Percentiles rank a stretch among this genome's conserved stretches.
phyloP scores from a whole-genome alignment of 2,888 invertebrate species.

The Antheraea assamensis region DNA sequence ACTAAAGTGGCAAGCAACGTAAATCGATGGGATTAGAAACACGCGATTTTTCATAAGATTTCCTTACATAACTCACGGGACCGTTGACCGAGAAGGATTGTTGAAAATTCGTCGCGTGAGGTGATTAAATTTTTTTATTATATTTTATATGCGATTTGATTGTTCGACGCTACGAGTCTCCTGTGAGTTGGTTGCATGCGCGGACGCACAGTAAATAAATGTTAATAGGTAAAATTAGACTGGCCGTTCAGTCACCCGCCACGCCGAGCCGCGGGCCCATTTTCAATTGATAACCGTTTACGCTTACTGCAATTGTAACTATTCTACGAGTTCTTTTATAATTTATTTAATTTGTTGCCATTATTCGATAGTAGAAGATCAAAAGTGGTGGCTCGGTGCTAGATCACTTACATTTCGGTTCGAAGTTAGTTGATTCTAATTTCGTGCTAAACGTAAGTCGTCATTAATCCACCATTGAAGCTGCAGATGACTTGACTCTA shows the following conservation, averaged over 20 bases:
- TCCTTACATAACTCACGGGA: too few species aligned
- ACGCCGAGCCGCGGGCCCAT: background rate
- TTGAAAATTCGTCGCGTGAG: background rate
- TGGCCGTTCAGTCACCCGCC: constrained; percentile 50
- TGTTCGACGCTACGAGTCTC: background rate
- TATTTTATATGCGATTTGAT: constrained; percentile 6
- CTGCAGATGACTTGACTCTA: too few species aligned
- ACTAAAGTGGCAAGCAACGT: too few species aligned
- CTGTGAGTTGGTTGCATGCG: background rate
- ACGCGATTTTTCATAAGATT: too few species aligned
- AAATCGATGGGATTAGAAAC: too few species aligned
- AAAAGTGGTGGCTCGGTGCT: too few species aligned
- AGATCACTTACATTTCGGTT: too few species aligned
- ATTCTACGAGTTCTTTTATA: background rate
- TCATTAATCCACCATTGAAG: too few species aligned
- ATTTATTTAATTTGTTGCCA: background rate
- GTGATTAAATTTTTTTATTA: background rate
- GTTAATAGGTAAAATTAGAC: constrained; percentile 51
- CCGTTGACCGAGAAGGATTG: too few species aligned
- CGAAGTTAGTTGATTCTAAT: too few species aligned
- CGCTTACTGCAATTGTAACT: background rate
- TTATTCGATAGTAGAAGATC: too few species aligned
- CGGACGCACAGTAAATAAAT: constrained; percentile 45
- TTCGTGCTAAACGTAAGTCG: too few species aligned
- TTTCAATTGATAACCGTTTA: constrained; percentile 1